A percentile compares a stretch with the other conserved stretches of the same genome.
Conservation (phyloP, 1,140 invertebrate genomes). For the Paracyclopina nana region DNA sequence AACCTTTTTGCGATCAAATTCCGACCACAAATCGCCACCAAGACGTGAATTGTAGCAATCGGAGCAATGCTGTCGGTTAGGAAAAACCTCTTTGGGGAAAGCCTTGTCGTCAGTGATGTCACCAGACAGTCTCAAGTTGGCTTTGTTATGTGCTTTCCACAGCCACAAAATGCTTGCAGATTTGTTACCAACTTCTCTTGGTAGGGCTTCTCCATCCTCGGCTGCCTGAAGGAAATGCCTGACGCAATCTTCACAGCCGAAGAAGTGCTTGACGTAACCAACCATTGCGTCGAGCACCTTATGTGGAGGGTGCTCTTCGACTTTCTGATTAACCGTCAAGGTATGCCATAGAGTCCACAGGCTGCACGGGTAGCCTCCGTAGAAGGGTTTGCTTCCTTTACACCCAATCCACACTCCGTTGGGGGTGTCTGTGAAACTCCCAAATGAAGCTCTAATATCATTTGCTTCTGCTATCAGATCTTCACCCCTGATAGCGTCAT, state of each 20-base stretch:
- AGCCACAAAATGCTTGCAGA: slow-evolving; percentile 72
- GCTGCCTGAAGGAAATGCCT: slow-evolving; percentile 59
- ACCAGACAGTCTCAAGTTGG: slow-evolving; percentile 63
- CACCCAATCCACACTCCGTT: slow-evolving; percentile 57
- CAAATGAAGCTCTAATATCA: neutral
- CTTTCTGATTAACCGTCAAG: slow-evolving; percentile 48
- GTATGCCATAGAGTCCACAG: slow-evolving; percentile 90
- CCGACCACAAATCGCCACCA: slow-evolving; percentile 38
- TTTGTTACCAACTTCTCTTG: slow-evolving; percentile 37
- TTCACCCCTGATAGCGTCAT: slow-evolving; percentile 33
- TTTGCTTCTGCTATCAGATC: slow-evolving; percentile 27
- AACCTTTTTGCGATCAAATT: slow-evolving; percentile 34
- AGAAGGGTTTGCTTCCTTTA: slow-evolving; percentile 43
- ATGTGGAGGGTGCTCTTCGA: slow-evolving; percentile 26
- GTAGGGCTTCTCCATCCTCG: slow-evolving; percentile 36
- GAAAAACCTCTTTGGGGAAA: slow-evolving; percentile 79
- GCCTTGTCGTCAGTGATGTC: slow-evolving; percentile 73
- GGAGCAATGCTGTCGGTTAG: slow-evolving; percentile 42
- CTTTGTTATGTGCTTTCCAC: slow-evolving; percentile 84
- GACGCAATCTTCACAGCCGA: slow-evolving; percentile 76
- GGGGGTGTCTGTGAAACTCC: slow-evolving; percentile 21
- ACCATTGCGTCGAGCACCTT: slow-evolving; percentile 58
- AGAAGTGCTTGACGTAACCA: slow-evolving; percentile 76
- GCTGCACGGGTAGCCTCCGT: slow-evolving; percentile 80
- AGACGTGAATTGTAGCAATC: slow-evolving; percentile 35